Percentiles rank a stretch among this genome's conserved stretches.
Conservation (phyloP, 1,140 invertebrate species). For the Ericerus pela region DNA sequence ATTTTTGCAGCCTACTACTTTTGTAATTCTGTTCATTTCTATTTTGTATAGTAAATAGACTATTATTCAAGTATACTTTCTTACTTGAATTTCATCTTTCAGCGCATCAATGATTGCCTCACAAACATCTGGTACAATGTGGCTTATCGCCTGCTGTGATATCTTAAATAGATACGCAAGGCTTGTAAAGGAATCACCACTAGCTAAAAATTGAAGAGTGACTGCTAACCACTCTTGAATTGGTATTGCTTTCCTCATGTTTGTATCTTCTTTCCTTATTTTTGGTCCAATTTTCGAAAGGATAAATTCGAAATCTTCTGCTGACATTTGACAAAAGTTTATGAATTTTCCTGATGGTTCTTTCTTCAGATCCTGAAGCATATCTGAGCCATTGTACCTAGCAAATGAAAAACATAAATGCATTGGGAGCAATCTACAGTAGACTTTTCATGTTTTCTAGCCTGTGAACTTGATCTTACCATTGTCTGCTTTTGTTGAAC, state of each 20-base stretch:
- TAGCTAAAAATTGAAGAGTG: conserved; percentile 26
- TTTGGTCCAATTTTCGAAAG: conserved; percentile 18
- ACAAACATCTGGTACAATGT: conserved; percentile 22
- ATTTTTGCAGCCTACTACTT: too few species aligned
- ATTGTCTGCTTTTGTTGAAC: too few species aligned
- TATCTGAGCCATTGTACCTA: too few species aligned
- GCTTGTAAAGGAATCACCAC: conserved; percentile 24
- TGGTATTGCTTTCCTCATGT: conserved; percentile 24
- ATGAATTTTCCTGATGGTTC: background rate
- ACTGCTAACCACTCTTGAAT: conserved; percentile 22
- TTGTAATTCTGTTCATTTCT: background rate
- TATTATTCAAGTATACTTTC: too few species aligned
- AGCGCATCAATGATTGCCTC: conserved; percentile 19
- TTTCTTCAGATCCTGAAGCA: too few species aligned
- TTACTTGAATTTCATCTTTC: conserved; percentile 21
- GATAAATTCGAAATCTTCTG: conserved; percentile 6
- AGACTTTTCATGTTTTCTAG: too few species aligned
- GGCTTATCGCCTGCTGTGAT: conserved; percentile 17
- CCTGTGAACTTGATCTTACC: too few species aligned
- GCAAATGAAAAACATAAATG: too few species aligned
- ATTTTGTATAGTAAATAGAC: too few species aligned
- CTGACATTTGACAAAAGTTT: conserved; percentile 16
- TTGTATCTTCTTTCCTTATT: conserved; percentile 26
- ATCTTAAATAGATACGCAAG: conserved; percentile 23
- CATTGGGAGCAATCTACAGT: too few species aligned